Percentiles rank a stretch among this genome's conserved stretches.
Evolutionary conservation across 1,140 invertebrate species (phyloP).

Genomic region (Drosophila melanogaster): Release_6_plus_ISO1_MT NT_033779.5:17180501-17181000

Average conservation of each 20-base stretch:
- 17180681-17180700: slow-evolving; percentile 14
- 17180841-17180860: not conserved
- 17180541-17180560: not conserved
- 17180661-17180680: not conserved
- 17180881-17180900: slow-evolving; percentile 5
- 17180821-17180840: slow-evolving; percentile 9
- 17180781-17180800: slow-evolving; percentile 11
- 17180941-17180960: slow-evolving; percentile 16
- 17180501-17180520: not conserved
- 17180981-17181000: slow-evolving; percentile 18
- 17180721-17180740: not conserved
- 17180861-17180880: not conserved
- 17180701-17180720: slow-evolving; percentile 5
- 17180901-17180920: slow-evolving; percentile 6
- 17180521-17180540: not conserved
- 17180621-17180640: too few species aligned
- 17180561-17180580: slow-evolving; percentile 10
- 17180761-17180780: slow-evolving; percentile 14
- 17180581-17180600: not conserved
- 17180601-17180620: not conserved
- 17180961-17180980: slow-evolving; percentile 20
- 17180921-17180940: slow-evolving; percentile 18
- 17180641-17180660: too few species aligned
- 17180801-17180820: not conserved
- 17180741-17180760: slow-evolving; percentile 4